These are phyloP conservation scores for Mixornis gularis DNA, from an alignment of 2,113 vertebrate genomes.

Conservation along the genomic window DNA sequence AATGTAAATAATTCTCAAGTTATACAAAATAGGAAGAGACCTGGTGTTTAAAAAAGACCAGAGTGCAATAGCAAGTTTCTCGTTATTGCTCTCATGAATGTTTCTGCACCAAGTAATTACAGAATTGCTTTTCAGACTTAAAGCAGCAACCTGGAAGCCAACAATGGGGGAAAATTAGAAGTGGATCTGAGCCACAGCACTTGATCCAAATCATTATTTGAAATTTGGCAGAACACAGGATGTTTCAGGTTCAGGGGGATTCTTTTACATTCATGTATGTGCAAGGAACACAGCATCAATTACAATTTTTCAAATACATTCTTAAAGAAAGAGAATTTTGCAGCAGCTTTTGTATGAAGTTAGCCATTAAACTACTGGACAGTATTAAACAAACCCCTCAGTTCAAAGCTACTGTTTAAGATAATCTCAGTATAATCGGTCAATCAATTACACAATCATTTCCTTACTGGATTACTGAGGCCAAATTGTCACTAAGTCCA, in stretches of 20 bases:
- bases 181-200: background rate
- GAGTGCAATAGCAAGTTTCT: background rate
- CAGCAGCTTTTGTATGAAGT: background rate
- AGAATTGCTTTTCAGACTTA: slow-evolving; percentile 5
- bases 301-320: background rate
- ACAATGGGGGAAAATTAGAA: background rate
- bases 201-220: slow-evolving; percentile 1
- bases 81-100: background rate
- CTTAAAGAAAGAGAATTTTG: background rate
- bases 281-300: background rate
- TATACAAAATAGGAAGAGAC: background rate
- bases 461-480: background rate
- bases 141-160: background rate
- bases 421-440: background rate
- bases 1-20: background rate
- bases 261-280: background rate
- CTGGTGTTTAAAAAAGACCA: background rate
- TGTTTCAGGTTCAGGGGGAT: background rate
- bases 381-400: background rate
- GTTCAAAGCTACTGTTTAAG: background rate
- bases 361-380: background rate
- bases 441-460: background rate
- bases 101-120: background rate
- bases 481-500: background rate
- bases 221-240: background rate